Conservation (phyloP, 1,140 invertebrate genomes). For the Drosophila fuyamai region DNA sequence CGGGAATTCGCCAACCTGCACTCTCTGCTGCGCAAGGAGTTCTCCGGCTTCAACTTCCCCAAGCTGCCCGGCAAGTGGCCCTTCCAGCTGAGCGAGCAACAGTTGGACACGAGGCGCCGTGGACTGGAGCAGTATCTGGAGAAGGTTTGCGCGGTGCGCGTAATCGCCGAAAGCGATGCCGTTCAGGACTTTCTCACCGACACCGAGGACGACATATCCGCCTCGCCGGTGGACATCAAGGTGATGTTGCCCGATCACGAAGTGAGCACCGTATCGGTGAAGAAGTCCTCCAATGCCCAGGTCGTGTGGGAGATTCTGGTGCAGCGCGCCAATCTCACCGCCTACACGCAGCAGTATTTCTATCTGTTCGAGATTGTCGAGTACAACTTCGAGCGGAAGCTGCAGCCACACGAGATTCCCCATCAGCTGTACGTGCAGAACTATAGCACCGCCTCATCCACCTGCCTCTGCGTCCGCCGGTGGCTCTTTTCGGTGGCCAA, state of each 20-base stretch:
- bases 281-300: slow-evolving; percentile 95
- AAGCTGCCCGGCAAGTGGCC: slow-evolving; percentile 99
- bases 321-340: slow-evolving; percentile 92
- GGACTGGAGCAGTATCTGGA: slow-evolving; percentile 99
- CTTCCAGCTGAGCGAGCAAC: slow-evolving; percentile 98
- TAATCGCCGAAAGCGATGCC: slow-evolving; percentile 98
- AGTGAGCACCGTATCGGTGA: slow-evolving; percentile 96
- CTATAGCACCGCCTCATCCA: slow-evolving; percentile 98
- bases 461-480: slow-evolving; percentile 96
- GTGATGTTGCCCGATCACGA: slow-evolving; percentile 93
- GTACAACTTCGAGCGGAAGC: slow-evolving; percentile 97
- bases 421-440: slow-evolving; percentile 99
- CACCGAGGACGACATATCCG: slow-evolving; percentile 93
- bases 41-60: slow-evolving; percentile 98
- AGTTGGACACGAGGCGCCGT: slow-evolving; percentile 96
- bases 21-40: slow-evolving; percentile 96
- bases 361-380: slow-evolving; percentile 99
- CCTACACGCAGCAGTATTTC: slow-evolving; percentile 95
- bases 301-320: slow-evolving; percentile 96
- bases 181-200: slow-evolving; percentile 99
- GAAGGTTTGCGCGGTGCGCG: slow-evolving; percentile 98
- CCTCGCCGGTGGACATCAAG: slow-evolving; percentile 96
- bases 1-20: slow-evolving; percentile 97
- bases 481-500: slow-evolving; percentile 95
- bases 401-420: slow-evolving; percentile 96